Evolutionary conservation across 2,888 invertebrate genomes (phyloP).

Genomic region (Macrophya alboannulata): DNA sequence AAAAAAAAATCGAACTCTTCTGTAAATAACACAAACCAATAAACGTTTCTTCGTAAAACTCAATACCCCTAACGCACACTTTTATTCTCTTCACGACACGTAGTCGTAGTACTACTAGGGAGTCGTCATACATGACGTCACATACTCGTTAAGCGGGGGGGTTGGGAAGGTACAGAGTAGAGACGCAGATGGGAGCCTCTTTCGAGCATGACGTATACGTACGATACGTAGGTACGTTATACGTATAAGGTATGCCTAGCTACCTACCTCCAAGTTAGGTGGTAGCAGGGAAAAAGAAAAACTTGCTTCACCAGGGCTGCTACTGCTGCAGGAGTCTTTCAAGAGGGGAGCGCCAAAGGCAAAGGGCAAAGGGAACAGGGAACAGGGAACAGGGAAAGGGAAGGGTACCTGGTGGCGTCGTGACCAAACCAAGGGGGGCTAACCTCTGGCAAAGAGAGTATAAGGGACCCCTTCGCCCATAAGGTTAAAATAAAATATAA

Average conservation of each 20-base stretch:
- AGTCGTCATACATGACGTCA: slow-evolving; percentile 80
- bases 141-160: slow-evolving; percentile 73
- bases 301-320: not conserved
- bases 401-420: slow-evolving; percentile 47
- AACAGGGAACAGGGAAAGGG: not conserved
- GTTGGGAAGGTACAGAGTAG: slow-evolving; percentile 64
- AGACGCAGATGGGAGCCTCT: slow-evolving; percentile 77
- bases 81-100: no score
- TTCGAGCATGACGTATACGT: slow-evolving; percentile 76
- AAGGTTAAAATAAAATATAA: slow-evolving; percentile 41
- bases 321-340: not conserved
- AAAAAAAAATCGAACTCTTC: no score
- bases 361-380: not conserved
- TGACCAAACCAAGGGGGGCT: not conserved
- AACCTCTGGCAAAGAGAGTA: not conserved
- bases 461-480: not conserved
- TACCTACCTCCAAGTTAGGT: not conserved
- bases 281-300: not conserved
- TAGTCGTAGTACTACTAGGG: not conserved
- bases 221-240: no score
- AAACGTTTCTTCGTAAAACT: no score
- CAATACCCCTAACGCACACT: no score
- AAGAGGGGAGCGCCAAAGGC: slow-evolving; percentile 8
- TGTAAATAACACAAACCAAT: no score
- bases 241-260: no score